A percentile compares a stretch with the other conserved stretches of the same genome.
These are phyloP conservation scores for Hypsibius dujardini DNA, from an alignment of 1,140 invertebrate species.

Conservation along the genomic window DNA sequence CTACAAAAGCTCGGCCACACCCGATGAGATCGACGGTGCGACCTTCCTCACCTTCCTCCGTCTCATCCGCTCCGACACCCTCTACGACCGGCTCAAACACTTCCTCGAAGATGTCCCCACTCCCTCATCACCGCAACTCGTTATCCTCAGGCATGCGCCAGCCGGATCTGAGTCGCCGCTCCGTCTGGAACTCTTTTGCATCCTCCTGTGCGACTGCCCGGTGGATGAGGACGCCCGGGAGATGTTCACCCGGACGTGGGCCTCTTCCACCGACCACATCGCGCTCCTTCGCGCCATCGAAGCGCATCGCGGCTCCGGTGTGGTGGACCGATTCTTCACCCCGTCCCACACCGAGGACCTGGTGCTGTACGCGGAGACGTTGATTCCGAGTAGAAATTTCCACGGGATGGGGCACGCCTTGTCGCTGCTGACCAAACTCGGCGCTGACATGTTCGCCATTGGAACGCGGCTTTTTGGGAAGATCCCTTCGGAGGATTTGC, in stretches of 20 bases:
- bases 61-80: background rate
- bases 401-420: no score
- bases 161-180: background rate
- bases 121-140: background rate
- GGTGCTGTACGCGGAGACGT: background rate
- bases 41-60: background rate
- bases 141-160: background rate
- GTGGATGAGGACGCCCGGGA: background rate
- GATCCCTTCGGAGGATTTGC: no score
- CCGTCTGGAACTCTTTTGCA: background rate
- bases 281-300: background rate
- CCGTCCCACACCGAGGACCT: background rate
- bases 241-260: background rate
- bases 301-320: background rate
- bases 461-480: no score
- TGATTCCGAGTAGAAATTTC: background rate
- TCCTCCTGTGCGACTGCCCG: background rate
- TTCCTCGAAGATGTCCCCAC: background rate
- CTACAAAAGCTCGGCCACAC: background rate
- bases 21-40: background rate
- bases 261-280: background rate
- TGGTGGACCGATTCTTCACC: background rate
- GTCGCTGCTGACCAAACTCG: no score
- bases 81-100: background rate
- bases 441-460: no score